Evolutionary conservation across 2,113 vertebrate genomes (phyloP), one percentile per base, ranked within the genome.

Genomic region (Bostrychus sinensis): DNA sequence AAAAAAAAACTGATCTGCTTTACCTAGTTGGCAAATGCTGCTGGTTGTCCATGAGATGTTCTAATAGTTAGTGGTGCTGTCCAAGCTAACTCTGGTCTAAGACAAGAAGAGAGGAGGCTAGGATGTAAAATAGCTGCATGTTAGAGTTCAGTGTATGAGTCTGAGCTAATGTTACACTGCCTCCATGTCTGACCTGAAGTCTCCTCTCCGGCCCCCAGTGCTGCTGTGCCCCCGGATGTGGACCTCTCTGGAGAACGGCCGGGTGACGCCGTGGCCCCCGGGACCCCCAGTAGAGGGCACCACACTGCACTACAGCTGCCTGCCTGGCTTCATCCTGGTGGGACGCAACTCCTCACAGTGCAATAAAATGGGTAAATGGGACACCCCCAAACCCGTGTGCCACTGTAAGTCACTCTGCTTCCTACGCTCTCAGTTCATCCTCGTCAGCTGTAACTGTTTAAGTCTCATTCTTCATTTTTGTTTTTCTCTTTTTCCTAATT

Each of bases 161-260:
- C n/a, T n/a, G n/a, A n/a, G n/a, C n/a, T n/a, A n/a, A n/a, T n/a
- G n/a, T n/a, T n/a, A n/a, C n/a, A n/a, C n/a, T n/a, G n/a, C n/a
- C n/a, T n/a, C n/a, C n/a, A n/a, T n/a, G n/a, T 3, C 2, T 54
- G 7, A 7, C 25, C 19, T 48, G 4, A 42, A 25, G 1, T n/a
- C 1, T 12, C 13, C 6, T 23, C 7, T 59, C 17, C 26, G 5
- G 37, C 16, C 30, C 17, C 14, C 85, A 96, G 95, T 96, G 80
- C 79, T 93, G 54, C 89, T 90, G 57, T 96, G 95, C 69, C 89
- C 93, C 30, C 91, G 91, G 28, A 88, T 94, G 69, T 93, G 94
- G 84, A 83, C 94, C 34, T 93, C 92, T 41, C 66, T 95, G 88
- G 95, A 96, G 86, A 95, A 95, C 7, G 95, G 94, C n/a, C 89